phyloP scores from a whole-genome alignment of 1,140 invertebrate species.

The Battus philenor region DNA sequence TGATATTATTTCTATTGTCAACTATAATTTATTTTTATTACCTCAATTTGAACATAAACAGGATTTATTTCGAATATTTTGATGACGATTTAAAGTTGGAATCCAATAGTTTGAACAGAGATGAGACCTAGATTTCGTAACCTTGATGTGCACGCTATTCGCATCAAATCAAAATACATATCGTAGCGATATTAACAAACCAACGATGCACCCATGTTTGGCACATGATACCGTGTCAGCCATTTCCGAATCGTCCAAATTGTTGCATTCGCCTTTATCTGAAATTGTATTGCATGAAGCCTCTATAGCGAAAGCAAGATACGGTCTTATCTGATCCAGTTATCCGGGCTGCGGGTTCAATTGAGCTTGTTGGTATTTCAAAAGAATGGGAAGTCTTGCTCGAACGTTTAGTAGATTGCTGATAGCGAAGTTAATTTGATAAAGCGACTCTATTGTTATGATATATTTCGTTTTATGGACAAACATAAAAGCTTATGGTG shows the following conservation, averaged over 20 bases:
- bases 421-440: too few species aligned
- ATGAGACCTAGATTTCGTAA: too few species aligned
- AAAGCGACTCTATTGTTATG: too few species aligned
- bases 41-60: too few species aligned
- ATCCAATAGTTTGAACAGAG: too few species aligned
- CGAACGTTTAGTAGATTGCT: constrained; percentile 3
- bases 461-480: too few species aligned
- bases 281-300: constrained; percentile 12
- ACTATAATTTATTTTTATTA: too few species aligned
- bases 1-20: too few species aligned
- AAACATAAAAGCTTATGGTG: too few species aligned
- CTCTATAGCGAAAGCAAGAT: constrained; percentile 12
- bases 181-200: constrained; percentile 3
- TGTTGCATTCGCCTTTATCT: constrained; percentile 15
- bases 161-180: neutral
- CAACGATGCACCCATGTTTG: constrained; percentile 1
- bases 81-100: too few species aligned
- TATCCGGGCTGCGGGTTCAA: constrained; percentile 12
- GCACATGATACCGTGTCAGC: constrained; percentile 9
- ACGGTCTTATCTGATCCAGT: constrained; percentile 11
- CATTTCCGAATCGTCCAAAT: constrained; percentile 6
- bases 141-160: too few species aligned
- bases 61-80: too few species aligned
- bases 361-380: constrained; percentile 11
- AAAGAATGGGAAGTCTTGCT: constrained; percentile 7